Conservation (phyloP, 2,888 invertebrate genomes). For the Scrobipalpa atriplicella region DNA sequence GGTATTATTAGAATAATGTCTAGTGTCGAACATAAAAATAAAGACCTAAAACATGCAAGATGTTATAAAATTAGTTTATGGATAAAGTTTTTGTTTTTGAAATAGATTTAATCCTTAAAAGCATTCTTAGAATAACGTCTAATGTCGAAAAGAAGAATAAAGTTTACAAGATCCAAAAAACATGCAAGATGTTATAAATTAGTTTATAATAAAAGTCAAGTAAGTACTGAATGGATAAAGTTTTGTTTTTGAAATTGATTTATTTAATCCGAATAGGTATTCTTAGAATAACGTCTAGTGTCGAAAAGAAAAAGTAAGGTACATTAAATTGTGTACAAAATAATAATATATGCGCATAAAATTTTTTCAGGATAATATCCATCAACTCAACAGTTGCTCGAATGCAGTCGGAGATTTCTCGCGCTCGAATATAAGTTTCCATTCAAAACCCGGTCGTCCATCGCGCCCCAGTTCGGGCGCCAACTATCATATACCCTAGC, state of each 20-base stretch:
- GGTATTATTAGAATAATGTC: no score
- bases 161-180: no score
- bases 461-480: background rate
- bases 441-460: background rate
- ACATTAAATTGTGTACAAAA: background rate
- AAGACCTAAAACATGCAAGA: background rate
- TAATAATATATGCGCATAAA: background rate
- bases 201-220: no score
- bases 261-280: no score
- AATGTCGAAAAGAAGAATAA: background rate
- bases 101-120: no score
- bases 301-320: background rate
- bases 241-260: no score
- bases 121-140: background rate
- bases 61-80: no score
- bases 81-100: no score
- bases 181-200: no score
- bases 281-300: background rate
- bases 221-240: no score
- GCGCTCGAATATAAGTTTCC: background rate
- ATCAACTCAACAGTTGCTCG: constrained; percentile 32
- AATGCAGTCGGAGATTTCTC: constrained; percentile 3
- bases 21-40: no score
- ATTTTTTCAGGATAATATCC: constrained; percentile 35
- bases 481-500: background rate